Conservation (phyloP, 1,140 invertebrate species). For the Solen grandis region DNA sequence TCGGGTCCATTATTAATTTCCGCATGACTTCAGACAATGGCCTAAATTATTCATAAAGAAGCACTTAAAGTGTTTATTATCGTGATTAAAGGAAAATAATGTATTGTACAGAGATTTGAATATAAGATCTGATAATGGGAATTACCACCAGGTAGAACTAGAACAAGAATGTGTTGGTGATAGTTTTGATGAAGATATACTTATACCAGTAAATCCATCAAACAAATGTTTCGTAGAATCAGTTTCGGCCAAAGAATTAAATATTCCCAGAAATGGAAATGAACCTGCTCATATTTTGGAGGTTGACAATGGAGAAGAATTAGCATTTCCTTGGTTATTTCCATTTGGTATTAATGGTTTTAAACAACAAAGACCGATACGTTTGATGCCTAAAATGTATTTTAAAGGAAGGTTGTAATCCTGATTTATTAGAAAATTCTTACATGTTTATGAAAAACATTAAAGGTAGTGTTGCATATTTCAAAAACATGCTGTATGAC, state of each 20-base stretch:
- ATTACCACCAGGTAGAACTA: too few species aligned
- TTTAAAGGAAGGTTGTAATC: slow-evolving; percentile 22
- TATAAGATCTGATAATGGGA: background rate
- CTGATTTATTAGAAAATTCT: slow-evolving; percentile 15
- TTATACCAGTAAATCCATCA: slow-evolving; percentile 35
- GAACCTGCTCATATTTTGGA: slow-evolving; percentile 25
- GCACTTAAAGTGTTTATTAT: too few species aligned
- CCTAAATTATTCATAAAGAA: too few species aligned
- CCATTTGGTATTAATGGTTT: slow-evolving; percentile 15
- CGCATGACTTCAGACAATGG: too few species aligned
- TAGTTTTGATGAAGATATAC: slow-evolving; percentile 40
- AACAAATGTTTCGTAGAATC: slow-evolving; percentile 1
- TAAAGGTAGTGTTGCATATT: slow-evolving; percentile 46
- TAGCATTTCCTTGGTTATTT: slow-evolving; percentile 42
- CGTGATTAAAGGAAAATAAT: slow-evolving; percentile 59
- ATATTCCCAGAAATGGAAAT: slow-evolving; percentile 22
- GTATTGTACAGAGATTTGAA: slow-evolving; percentile 25
- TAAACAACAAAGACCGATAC: background rate
- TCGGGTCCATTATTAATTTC: too few species aligned
- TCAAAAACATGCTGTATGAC: slow-evolving; percentile 29
- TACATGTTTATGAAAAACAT: slow-evolving; percentile 53
- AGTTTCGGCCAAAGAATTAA: background rate
- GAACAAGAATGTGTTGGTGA: too few species aligned
- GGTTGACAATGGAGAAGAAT: slow-evolving; percentile 15
- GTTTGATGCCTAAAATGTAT: slow-evolving; percentile 15